Percentiles rank a stretch among this genome's conserved stretches.
Conservation (phyloP, 2,113 vertebrate genomes). For the Ptilonorhynchus violaceus region DNA sequence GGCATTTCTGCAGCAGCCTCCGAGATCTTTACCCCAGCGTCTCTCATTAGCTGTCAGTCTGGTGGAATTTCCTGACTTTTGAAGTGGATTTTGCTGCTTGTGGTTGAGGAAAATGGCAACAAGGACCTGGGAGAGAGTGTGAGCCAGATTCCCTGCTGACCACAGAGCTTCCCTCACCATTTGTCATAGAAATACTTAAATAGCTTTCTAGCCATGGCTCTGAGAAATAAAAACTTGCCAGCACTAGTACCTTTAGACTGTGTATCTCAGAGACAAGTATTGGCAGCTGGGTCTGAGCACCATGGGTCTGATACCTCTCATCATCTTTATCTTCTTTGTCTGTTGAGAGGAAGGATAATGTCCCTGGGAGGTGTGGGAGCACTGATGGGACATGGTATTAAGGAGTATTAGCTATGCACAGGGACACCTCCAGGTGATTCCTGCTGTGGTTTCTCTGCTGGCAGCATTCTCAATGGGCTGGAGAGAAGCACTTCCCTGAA, state of each 20-base stretch:
- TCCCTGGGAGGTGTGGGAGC: background rate
- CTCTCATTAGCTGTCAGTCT: conserved; percentile 32
- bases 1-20: background rate
- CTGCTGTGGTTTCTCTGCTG: background rate
- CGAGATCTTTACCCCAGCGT: background rate
- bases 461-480: background rate
- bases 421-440: background rate
- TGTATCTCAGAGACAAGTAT: background rate
- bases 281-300: background rate
- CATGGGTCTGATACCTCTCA: background rate
- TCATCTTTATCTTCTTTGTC: background rate
- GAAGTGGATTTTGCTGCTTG: conserved; percentile 16
- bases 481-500: background rate
- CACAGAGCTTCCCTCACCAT: background rate
- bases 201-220: background rate
- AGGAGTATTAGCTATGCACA: background rate
- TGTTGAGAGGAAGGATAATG: background rate
- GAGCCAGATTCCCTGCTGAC: background rate
- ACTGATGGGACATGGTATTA: background rate
- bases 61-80: conserved; percentile 37
- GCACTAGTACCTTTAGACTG: background rate
- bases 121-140: background rate
- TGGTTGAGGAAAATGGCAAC: background rate
- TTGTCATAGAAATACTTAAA: background rate
- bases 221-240: background rate